Conservation (phyloP, 2,797 vertebrate genomes). For the Euphonia xanthogaster region DNA sequence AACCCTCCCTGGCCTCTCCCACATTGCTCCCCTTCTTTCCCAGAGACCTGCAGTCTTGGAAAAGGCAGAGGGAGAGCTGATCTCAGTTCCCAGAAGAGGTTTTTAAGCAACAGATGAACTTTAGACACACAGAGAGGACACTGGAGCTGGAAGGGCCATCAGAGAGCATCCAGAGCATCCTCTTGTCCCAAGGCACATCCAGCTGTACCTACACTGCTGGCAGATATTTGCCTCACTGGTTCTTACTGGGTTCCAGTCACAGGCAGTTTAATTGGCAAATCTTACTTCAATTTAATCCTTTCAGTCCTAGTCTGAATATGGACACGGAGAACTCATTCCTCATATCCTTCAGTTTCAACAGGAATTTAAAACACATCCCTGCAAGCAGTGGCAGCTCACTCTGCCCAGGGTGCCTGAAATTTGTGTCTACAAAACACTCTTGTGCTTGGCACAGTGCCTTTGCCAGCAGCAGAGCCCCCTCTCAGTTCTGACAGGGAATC, state of each 20-base stretch:
- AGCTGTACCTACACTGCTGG: conserved; percentile 1
- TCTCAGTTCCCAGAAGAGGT: not conserved
- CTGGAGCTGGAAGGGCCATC: not conserved
- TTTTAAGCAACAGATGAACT: conserved; percentile 16
- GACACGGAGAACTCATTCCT: not conserved
- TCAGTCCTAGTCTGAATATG: not conserved
- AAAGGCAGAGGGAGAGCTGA: not conserved
- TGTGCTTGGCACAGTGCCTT: not conserved
- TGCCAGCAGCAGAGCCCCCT: not conserved
- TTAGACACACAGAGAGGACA: not conserved
- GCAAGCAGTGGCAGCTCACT: not conserved
- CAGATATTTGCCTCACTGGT: not conserved
- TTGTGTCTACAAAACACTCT: not conserved
- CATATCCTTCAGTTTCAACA: accelerated
- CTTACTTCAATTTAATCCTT: not conserved
- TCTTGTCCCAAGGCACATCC: not conserved
- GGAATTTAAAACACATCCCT: not conserved
- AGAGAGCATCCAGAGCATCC: not conserved
- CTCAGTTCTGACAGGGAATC: accelerated
- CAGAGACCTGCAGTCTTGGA: not conserved
- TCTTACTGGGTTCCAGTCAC: not conserved
- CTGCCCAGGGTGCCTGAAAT: not conserved
- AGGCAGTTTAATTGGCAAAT: not conserved
- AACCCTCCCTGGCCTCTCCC: conserved; percentile 27
- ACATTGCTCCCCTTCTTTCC: conserved; percentile 5